Evolutionary conservation across 1,140 invertebrate species (phyloP).

Genomic region (Phymastichus coffea): DNA sequence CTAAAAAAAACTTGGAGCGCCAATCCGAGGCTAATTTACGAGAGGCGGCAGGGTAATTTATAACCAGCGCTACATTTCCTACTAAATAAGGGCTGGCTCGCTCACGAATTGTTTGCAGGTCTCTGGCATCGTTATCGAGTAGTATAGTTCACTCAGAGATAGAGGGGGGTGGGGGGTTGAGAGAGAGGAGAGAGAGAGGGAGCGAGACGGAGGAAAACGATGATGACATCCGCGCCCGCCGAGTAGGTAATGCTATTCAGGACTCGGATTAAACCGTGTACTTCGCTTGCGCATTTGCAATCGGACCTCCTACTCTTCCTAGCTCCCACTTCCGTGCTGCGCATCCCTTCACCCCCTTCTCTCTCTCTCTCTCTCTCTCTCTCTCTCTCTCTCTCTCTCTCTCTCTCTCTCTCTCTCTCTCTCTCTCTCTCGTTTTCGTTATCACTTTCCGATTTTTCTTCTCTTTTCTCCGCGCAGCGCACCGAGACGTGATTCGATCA

Average conservation of each 20-base stretch:
- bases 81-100: constrained; percentile 47
- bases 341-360: constrained; percentile 33
- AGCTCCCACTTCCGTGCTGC: no score
- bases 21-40: constrained; percentile 20
- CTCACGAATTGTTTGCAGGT: constrained; percentile 36
- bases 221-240: constrained; percentile 29
- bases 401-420: background rate
- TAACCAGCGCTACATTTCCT: constrained; percentile 41
- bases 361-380: background rate
- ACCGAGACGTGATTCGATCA: no score
- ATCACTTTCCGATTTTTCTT: no score
- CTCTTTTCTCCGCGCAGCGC: no score
- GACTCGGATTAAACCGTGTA: constrained; percentile 46
- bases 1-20: no score
- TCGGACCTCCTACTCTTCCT: constrained; percentile 36
- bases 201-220: constrained; percentile 9
- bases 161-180: no score
- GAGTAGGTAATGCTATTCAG: constrained; percentile 47
- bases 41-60: constrained; percentile 37
- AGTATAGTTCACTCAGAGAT: no score
- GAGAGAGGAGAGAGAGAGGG: constrained; percentile 15
- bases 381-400: background rate
- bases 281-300: constrained; percentile 34
- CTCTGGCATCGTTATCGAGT: constrained; percentile 28
- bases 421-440: background rate